Conservation (phyloP, 2,888 invertebrate species). For the Epinotia ramella region DNA sequence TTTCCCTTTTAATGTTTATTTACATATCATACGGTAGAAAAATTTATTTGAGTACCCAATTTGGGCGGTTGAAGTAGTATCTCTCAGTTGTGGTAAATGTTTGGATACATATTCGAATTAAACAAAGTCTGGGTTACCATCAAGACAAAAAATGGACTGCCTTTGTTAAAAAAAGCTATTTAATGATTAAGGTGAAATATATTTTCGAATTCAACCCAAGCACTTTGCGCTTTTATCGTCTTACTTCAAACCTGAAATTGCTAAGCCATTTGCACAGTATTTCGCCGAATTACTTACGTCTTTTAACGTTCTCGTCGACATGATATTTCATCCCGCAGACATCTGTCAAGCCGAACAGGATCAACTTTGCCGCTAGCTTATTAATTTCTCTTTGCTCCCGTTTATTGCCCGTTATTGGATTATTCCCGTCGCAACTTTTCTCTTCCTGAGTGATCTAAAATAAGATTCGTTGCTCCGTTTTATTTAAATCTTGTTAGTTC, state of each 20-base stretch:
- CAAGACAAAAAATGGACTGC: constrained; percentile 5
- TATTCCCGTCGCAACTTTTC: constrained; percentile 74
- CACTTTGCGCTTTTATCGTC: constrained; percentile 27
- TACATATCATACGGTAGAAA: constrained; percentile 68
- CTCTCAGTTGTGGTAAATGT: constrained; percentile 12
- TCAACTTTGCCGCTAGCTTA: constrained; percentile 75
- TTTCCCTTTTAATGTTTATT: constrained; percentile 68
- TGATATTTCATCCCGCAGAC: constrained; percentile 75
- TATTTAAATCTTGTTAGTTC: constrained; percentile 54
- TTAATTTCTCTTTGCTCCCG: constrained; percentile 76
- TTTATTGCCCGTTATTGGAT: constrained; percentile 79
- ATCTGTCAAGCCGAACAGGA: constrained; percentile 75
- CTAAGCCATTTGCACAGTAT: constrained; percentile 36
- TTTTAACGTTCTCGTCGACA: constrained; percentile 57
- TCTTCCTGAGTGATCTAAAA: constrained; percentile 66
- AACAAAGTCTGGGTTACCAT: constrained; percentile 2
- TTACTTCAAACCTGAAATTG: constrained; percentile 29
- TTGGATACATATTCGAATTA: constrained; percentile 21
- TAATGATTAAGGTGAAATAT: constrained; percentile 11
- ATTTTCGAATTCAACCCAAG: constrained; percentile 18
- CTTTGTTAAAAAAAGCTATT: not conserved
- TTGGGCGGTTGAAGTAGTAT: constrained; percentile 26
- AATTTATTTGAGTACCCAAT: constrained; percentile 53
- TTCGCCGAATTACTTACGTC: constrained; percentile 43
- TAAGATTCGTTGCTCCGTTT: constrained; percentile 61